Conservation (phyloP, 1,140 invertebrate species). For the Aphidius gifuensis region DNA sequence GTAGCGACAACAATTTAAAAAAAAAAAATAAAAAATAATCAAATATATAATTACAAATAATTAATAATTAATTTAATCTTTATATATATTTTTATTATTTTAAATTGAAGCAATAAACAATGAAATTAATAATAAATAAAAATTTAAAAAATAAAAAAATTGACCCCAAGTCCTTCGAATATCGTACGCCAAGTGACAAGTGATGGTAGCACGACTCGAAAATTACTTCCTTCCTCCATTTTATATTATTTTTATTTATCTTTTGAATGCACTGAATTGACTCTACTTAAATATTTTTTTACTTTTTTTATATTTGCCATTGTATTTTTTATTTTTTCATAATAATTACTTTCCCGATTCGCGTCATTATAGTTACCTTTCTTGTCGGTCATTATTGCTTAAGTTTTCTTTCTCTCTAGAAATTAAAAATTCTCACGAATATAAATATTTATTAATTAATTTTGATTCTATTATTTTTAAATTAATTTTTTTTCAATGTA, state of each 20-base stretch:
- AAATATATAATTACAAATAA: not conserved
- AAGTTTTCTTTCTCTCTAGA: slow-evolving; percentile 15
- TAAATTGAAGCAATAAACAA: not conserved
- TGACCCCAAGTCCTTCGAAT: not conserved
- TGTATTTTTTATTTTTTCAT: slow-evolving; percentile 7
- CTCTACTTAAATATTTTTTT: too few relatives aligned
- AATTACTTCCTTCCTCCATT: slow-evolving; percentile 19
- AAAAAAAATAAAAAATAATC: not conserved
- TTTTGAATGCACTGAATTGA: too few relatives aligned
- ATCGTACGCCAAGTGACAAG: slow-evolving; percentile 17
- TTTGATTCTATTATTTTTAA: not conserved
- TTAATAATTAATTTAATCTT: not conserved
- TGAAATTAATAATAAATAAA: not conserved
- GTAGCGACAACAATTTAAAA: not conserved
- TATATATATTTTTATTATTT: not conserved
- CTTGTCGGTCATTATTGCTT: slow-evolving; percentile 55
- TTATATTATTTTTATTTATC: not conserved
- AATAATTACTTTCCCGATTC: slow-evolving; percentile 16
- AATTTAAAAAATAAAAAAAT: slow-evolving; percentile 1
- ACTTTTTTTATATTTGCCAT: not conserved
- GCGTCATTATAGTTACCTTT: slow-evolving; percentile 54
- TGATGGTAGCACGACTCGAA: slow-evolving; percentile 5
- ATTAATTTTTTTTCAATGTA: not conserved
- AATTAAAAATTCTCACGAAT: slow-evolving; percentile 3
- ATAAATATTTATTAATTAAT: not conserved